phyloP scores from a whole-genome alignment of 2,888 invertebrate species.

The Dione juno region DNA sequence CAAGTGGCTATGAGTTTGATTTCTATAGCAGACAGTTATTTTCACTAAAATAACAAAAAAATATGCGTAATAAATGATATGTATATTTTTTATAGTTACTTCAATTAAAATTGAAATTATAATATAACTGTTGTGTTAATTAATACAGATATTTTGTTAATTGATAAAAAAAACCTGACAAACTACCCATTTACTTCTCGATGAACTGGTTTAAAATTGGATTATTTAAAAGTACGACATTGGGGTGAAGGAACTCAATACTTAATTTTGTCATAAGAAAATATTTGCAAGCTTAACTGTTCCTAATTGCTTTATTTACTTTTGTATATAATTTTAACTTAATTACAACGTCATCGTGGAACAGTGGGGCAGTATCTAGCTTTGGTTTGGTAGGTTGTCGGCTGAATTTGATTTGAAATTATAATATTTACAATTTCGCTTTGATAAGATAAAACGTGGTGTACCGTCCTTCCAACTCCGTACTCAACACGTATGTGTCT shows the following conservation, averaged over 20 bases:
- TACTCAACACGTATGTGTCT: no score
- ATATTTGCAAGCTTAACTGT: neutral
- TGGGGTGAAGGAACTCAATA: neutral
- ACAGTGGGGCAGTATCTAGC: no score
- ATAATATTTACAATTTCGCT: no score
- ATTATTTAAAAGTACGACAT: neutral
- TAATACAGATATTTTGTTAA: neutral
- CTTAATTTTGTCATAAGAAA: neutral
- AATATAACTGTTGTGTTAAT: conserved; percentile 12
- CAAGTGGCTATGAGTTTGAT: neutral
- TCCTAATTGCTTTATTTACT: no score
- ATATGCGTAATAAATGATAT: neutral
- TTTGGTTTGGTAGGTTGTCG: no score
- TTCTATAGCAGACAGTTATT: neutral
- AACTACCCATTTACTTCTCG: conserved; percentile 7
- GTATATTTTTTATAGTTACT: neutral
- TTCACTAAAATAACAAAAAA: neutral
- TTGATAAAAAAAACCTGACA: conserved; percentile 8
- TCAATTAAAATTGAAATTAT: neutral
- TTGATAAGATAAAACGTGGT: no score
- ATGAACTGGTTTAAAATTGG: conserved; percentile 11
- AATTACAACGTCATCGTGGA: no score
- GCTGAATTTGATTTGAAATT: no score
- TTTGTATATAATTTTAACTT: no score
- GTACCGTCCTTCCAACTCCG: no score